Evolutionary conservation across 1,140 invertebrate species (phyloP), one percentile per base, ranked within the genome.

Genomic region (Bombus polaris): DNA sequence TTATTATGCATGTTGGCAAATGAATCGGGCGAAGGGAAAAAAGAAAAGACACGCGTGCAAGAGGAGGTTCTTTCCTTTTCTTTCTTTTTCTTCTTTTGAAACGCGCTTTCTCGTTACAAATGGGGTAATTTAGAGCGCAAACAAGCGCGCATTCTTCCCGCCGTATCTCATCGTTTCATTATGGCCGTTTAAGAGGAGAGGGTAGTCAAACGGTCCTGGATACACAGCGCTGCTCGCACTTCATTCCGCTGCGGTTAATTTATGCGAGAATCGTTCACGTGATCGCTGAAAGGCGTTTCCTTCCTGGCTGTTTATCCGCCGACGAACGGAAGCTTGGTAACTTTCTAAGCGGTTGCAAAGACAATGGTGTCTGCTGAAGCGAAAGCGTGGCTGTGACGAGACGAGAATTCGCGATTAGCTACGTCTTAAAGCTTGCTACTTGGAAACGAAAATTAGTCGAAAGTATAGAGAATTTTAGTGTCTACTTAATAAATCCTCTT

Each of bases 151-250:
- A 42, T 84, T 84, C 74, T 53, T 70, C 22, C 28, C 44, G 47
- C 18, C 22, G 68, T 77, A 78, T 83, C 75, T 79, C 82, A 62
- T 62, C 75, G 47, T 79, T 84, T 35, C 68, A 59, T 71, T 79
- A 57, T 37, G n/a, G 28, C 47, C 73, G 81, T 83, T 83, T 83
- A 70, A 77, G 72, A 78, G 74, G 8, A 37, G n/a, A 59, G 22
- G 35, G 47, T 39, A 62, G 18, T 25, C 35, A 80, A 39, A 71
- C 66, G 39, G 39, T 62, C 32, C 44, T 28, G 32, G 22, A 35
- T 37, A 74, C 35, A 18, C 68, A n/a, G 59, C n/a, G 35, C 28
- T 70, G 42, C 65, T 68, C 65, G 77, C 77, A 35, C 42, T 47
- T 71, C 44, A 8, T 81, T 72, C 68, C 35, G 3, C 4, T 25